Evolutionary conservation across 92 coral and sea anemone species (phyloP).

Genomic region (Epizoanthus stellaris): DNA sequence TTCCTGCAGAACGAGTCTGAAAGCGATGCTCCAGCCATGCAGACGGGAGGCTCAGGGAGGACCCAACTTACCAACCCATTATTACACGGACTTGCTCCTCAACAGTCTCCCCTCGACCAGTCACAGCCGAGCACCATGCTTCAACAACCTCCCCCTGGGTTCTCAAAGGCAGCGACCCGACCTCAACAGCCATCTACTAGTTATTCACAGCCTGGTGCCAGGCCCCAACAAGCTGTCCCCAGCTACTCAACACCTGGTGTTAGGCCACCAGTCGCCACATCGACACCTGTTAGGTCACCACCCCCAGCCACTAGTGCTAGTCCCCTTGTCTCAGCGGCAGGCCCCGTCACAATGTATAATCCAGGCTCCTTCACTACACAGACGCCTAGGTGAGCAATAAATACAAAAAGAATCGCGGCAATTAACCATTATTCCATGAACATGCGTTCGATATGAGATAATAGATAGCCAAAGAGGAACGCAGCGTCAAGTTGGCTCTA

Average conservation of each 20-base stretch:
- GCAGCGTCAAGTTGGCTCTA: too few relatives aligned
- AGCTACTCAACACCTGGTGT: too few relatives aligned
- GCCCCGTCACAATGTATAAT: neutral
- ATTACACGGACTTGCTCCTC: constrained; percentile 74
- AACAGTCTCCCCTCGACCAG: constrained; percentile 59
- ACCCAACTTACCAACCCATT: constrained; percentile 67
- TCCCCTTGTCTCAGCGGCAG: too few relatives aligned
- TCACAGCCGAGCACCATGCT: constrained; percentile 14
- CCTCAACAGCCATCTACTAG: neutral
- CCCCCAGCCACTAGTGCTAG: neutral
- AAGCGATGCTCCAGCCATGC: constrained; percentile 43
- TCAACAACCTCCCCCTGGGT: neutral
- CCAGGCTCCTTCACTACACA: constrained; percentile 8
- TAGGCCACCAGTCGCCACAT: too few relatives aligned
- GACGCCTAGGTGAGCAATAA: constrained; percentile 3
- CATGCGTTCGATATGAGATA: too few relatives aligned
- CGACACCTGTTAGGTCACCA: neutral
- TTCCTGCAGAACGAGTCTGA: constrained; percentile 97
- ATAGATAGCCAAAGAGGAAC: too few relatives aligned
- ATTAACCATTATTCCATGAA: too few relatives aligned
- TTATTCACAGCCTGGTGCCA: too few relatives aligned
- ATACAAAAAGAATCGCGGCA: too few relatives aligned
- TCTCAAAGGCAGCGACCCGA: constrained; percentile 6
- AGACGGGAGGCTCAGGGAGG: constrained; percentile 40
- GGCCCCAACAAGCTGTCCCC: too few relatives aligned